These are phyloP conservation scores for Drosophila recens DNA, from an alignment of 2,888 invertebrate genomes.

Conservation along the genomic window DNA sequence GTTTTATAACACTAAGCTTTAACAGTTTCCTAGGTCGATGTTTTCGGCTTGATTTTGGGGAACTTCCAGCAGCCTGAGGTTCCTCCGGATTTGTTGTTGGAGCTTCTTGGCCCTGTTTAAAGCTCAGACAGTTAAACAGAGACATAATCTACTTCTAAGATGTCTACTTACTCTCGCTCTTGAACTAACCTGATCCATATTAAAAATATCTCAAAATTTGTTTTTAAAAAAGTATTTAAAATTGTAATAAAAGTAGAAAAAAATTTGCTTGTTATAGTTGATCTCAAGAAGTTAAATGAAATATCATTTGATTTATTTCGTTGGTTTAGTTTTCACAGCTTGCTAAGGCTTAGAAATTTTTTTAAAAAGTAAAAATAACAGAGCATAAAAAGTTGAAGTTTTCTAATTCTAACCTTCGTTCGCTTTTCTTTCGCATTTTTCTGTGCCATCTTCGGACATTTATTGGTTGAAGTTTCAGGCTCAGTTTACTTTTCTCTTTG, in stretches of 20 bases:
- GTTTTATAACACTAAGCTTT: slow-evolving; percentile 13
- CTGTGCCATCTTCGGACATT: background rate
- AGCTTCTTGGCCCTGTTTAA: background rate
- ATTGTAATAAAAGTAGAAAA: background rate
- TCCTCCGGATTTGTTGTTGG: background rate
- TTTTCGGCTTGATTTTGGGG: background rate
- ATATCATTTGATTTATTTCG: background rate
- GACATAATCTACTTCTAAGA: too few species aligned
- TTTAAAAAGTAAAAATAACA: background rate
- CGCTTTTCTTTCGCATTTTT: background rate
- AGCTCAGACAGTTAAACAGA: background rate
- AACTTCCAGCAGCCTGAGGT: too few species aligned
- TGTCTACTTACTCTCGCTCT: background rate
- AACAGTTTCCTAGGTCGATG: background rate
- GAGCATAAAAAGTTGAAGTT: background rate
- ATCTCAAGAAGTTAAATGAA: background rate
- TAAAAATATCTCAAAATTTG: background rate
- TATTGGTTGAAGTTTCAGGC: slow-evolving; percentile 53
- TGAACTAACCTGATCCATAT: background rate
- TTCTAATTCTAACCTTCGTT: background rate
- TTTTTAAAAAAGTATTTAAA: background rate
- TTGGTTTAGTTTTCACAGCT: background rate
- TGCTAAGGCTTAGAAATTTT: background rate
- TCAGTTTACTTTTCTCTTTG: slow-evolving; percentile 49
- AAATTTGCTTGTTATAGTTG: background rate